Conservation (phyloP, 2,888 invertebrate genomes). For the Mythimna lalbum region DNA sequence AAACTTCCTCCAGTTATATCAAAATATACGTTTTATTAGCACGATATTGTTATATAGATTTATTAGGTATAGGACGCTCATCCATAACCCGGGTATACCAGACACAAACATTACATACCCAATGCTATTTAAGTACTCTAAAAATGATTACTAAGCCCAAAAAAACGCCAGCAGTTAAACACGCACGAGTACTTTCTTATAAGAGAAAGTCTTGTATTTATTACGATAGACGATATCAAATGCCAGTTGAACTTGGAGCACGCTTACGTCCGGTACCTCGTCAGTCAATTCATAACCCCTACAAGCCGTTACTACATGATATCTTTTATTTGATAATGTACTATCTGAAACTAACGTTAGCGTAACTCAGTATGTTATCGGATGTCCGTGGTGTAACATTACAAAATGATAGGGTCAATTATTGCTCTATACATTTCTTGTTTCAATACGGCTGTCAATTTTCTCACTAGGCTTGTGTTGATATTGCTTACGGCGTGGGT, state of each 20-base stretch:
- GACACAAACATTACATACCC: neutral
- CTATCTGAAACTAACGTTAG: slow-evolving; percentile 43
- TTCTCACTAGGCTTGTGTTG: slow-evolving; percentile 77
- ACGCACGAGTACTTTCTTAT: slow-evolving; percentile 25
- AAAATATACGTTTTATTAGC: neutral
- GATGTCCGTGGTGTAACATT: slow-evolving; percentile 44
- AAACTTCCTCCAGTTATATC: too few relatives aligned
- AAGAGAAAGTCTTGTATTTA: slow-evolving; percentile 50
- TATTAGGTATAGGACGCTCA: neutral
- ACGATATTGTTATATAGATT: neutral
- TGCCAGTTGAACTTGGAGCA: slow-evolving; percentile 60
- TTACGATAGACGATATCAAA: slow-evolving; percentile 36
- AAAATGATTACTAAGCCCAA: neutral
- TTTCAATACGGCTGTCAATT: slow-evolving; percentile 75
- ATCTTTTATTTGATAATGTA: slow-evolving; percentile 52
- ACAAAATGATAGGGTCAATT: slow-evolving; percentile 73
- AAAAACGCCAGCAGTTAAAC: neutral
- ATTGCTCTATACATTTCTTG: slow-evolving; percentile 70
- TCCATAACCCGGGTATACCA: neutral
- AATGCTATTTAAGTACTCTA: neutral
- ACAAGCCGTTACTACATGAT: slow-evolving; percentile 17
- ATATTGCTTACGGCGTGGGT: slow-evolving; percentile 80
- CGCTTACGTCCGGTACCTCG: slow-evolving; percentile 27
- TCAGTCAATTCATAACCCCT: slow-evolving; percentile 1
- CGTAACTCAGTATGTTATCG: slow-evolving; percentile 48